Evolutionary conservation across 2,888 invertebrate species (phyloP).

Genomic region (Calameuta pallipes): DNA sequence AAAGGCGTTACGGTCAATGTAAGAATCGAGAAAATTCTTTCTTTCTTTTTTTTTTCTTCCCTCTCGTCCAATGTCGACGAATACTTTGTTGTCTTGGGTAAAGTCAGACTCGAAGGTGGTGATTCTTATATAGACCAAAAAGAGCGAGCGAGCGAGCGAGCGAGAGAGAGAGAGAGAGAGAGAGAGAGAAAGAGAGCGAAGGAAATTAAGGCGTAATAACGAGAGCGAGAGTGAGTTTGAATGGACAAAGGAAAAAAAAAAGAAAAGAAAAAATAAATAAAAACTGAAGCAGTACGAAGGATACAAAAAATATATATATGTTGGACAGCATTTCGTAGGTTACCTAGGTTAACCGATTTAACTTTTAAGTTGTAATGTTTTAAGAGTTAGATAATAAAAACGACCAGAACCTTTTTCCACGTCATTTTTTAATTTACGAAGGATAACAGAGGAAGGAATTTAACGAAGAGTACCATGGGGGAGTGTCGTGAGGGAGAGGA

Average conservation of each 20-base stretch:
- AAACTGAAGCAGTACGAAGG: constrained; percentile 10
- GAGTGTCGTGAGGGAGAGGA: constrained; percentile 15
- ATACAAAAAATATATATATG: constrained; percentile 5
- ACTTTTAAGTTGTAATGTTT: constrained; percentile 62
- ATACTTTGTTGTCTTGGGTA: constrained; percentile 30
- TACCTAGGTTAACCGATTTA: constrained; percentile 52
- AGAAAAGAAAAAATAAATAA: constrained; percentile 11
- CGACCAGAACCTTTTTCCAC: constrained; percentile 61
- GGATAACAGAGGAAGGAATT: constrained; percentile 20
- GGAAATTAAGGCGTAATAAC: constrained; percentile 10
- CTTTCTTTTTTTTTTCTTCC: too few species aligned
- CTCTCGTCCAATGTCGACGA: constrained; percentile 29
- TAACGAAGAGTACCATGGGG: constrained; percentile 18
- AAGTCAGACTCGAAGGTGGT: constrained; percentile 15
- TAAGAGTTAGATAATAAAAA: constrained; percentile 63
- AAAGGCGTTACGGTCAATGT: constrained; percentile 29
- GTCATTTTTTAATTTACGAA: constrained; percentile 50
- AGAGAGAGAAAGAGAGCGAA: constrained; percentile 14
- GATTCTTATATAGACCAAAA: constrained; percentile 39
- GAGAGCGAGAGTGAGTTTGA: constrained; percentile 10
- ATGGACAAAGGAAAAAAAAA: constrained; percentile 5
- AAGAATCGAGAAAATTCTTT: constrained; percentile 37
- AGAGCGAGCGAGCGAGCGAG: constrained; percentile 15
- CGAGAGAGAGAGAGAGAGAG: constrained; percentile 6
- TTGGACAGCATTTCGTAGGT: constrained; percentile 54